Conservation (phyloP, 2,113 vertebrate species). For the Columba janthina region DNA sequence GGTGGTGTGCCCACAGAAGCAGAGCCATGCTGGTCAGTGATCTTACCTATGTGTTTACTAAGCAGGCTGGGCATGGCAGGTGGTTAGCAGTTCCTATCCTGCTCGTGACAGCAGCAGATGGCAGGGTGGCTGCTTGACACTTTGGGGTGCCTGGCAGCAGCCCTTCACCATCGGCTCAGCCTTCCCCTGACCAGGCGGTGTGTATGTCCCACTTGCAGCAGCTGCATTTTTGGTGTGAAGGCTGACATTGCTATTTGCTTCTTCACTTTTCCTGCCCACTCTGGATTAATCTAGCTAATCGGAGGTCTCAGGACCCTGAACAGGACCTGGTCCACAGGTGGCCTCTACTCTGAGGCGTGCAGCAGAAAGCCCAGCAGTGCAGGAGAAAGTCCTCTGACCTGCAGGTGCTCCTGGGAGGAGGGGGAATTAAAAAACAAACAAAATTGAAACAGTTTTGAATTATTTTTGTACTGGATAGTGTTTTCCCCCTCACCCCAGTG, state of each 20-base stretch:
- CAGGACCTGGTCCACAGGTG: fast-evolving
- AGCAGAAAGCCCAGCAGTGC: background rate
- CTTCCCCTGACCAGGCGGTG: background rate
- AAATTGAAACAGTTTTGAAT: background rate
- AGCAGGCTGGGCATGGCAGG: constrained; percentile 11
- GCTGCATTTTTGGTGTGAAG: background rate
- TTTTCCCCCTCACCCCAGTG: background rate
- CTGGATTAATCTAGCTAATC: background rate
- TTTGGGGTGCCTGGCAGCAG: background rate
- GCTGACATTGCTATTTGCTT: background rate
- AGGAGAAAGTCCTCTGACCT: background rate
- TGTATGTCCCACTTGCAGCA: fast-evolving
- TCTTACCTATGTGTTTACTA: background rate
- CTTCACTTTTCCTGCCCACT: background rate
- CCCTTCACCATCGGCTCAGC: fast-evolving
- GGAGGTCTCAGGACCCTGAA: fast-evolving
- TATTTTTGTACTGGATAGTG: background rate
- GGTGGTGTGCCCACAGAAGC: background rate
- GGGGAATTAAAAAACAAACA: background rate
- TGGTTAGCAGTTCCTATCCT: background rate
- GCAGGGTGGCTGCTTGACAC: background rate
- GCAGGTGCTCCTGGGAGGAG: background rate
- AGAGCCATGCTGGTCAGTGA: background rate
- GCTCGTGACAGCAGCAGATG: background rate
- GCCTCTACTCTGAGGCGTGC: background rate